Evolutionary conservation across 2,888 invertebrate species (phyloP).

Genomic region (Macrosoma leucophasiata): DNA sequence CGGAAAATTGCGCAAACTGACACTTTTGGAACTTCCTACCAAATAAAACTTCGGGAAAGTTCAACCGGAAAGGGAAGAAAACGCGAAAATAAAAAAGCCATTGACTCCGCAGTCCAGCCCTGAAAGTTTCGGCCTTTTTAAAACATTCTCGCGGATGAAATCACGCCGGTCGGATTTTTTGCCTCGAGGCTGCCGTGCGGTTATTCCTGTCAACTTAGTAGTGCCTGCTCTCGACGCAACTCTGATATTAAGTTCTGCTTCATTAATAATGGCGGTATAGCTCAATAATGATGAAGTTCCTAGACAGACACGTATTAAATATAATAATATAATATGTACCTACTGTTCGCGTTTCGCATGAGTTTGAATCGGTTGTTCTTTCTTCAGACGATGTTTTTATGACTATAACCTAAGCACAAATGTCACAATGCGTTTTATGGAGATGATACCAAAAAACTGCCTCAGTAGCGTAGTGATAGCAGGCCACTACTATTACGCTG

Average conservation of each 20-base stretch:
- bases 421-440: too few relatives aligned
- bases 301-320: too few relatives aligned
- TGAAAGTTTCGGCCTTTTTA: slow-evolving; percentile 64
- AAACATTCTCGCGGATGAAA: slow-evolving; percentile 57
- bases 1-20: slow-evolving; percentile 73
- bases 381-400: too few relatives aligned
- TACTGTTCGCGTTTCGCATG: too few relatives aligned
- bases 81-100: slow-evolving; percentile 71
- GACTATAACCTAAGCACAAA: too few relatives aligned
- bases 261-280: not conserved
- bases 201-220: slow-evolving; percentile 56
- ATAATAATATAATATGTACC: too few relatives aligned
- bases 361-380: too few relatives aligned
- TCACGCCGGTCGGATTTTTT: slow-evolving; percentile 49
- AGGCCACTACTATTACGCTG: too few relatives aligned
- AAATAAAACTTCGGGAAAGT: slow-evolving; percentile 69
- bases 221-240: slow-evolving; percentile 27
- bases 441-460: too few relatives aligned
- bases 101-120: slow-evolving; percentile 65
- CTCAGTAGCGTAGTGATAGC: too few relatives aligned
- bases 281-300: too few relatives aligned
- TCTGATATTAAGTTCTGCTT: slow-evolving; percentile 14
- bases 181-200: slow-evolving; percentile 50
- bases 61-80: slow-evolving; percentile 71
- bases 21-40: slow-evolving; percentile 70